These are phyloP conservation scores for Semnornis frantzii DNA, from an alignment of 2,113 vertebrate genomes.

Conservation along the genomic window DNA sequence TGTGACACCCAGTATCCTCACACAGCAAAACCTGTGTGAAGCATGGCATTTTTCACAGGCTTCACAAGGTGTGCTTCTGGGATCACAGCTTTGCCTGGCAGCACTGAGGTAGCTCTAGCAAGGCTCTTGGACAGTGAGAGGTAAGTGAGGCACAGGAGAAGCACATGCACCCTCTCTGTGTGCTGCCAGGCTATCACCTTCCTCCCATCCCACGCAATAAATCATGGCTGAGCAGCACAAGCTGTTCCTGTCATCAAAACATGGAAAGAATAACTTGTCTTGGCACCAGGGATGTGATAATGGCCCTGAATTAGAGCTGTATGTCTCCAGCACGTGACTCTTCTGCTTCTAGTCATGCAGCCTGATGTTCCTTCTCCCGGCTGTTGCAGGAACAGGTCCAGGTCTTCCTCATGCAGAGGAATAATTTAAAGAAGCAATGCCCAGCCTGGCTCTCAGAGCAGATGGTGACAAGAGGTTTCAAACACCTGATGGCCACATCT, in stretches of 20 bases:
- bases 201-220: conserved; percentile 18
- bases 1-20: background rate
- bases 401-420: background rate
- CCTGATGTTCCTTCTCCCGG: background rate
- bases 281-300: background rate
- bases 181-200: background rate
- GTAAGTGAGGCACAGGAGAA: background rate
- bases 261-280: background rate
- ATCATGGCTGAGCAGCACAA: conserved; percentile 43
- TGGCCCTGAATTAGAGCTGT: conserved; percentile 46
- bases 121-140: background rate
- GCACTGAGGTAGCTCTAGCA: background rate
- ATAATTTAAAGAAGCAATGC: background rate
- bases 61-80: background rate
- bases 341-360: background rate
- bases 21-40: background rate
- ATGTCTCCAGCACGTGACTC: background rate
- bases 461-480: background rate
- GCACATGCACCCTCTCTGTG: background rate
- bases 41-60: background rate
- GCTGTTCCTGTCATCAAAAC: conserved; percentile 52
- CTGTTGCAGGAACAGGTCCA: background rate
- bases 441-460: background rate
- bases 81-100: background rate
- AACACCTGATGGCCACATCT: background rate